Evolutionary conservation across 2,888 invertebrate genomes (phyloP).

Genomic region (Drosophila neotestacea): DNA sequence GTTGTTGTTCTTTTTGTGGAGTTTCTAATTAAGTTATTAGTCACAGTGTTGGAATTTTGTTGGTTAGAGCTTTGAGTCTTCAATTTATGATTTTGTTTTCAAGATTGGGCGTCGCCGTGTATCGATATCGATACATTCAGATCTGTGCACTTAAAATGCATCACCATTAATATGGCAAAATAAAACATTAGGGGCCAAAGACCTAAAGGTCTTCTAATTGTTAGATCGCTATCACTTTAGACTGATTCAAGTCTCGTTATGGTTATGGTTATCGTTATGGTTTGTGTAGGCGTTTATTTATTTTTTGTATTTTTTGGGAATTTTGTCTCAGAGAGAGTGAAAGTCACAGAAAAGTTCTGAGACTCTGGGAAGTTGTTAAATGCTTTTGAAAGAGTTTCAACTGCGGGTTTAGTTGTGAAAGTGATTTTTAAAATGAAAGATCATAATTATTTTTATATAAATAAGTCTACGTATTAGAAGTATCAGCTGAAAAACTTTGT

Average conservation of each 20-base stretch:
- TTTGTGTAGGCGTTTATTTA: constrained; percentile 35
- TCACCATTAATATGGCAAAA: constrained; percentile 75
- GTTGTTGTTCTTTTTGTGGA: constrained; percentile 33
- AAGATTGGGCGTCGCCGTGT: constrained; percentile 40
- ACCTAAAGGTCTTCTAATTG: constrained; percentile 52
- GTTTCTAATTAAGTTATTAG: constrained; percentile 83
- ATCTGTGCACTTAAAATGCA: constrained; percentile 67
- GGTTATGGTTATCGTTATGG: constrained; percentile 13
- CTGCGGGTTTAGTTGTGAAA: not conserved
- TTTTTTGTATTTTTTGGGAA: constrained; percentile 1
- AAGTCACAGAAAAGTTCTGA: constrained; percentile 15
- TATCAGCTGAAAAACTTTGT: not conserved
- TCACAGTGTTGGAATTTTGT: constrained; percentile 72
- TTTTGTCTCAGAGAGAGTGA: constrained; percentile 28
- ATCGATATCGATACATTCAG: constrained; percentile 48
- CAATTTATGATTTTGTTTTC: constrained; percentile 21
- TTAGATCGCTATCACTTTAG: constrained; percentile 55
- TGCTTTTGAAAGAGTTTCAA: not conserved
- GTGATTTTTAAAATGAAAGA: not conserved
- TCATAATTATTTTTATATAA: too few species aligned
- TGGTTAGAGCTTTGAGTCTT: constrained; percentile 16
- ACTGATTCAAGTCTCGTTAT: constrained; percentile 40
- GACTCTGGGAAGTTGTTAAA: not conserved
- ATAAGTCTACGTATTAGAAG: not conserved
- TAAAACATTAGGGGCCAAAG: constrained; percentile 48